phyloP scores from a whole-genome alignment of 1,140 invertebrate species.

The Mamestra configurata region DNA sequence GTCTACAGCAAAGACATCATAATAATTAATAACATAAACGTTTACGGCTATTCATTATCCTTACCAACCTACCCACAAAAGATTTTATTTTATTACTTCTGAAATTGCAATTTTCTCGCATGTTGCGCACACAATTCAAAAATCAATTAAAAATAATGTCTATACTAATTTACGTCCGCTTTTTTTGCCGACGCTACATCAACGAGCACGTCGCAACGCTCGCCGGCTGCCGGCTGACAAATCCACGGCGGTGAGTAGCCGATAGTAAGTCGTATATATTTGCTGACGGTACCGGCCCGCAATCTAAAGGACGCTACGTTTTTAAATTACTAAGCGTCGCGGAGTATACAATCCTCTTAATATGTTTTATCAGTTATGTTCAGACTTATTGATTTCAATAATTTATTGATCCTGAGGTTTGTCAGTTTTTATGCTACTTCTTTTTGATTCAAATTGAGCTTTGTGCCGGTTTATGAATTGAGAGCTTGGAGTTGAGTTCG shows the following conservation, averaged over 20 bases:
- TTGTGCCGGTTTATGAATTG: too few species aligned
- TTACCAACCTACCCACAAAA: too few species aligned
- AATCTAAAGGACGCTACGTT: constrained; percentile 51
- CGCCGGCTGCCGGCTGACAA: constrained; percentile 62
- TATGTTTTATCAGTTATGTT: constrained; percentile 34
- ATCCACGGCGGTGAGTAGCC: constrained; percentile 63
- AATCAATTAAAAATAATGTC: constrained; percentile 16
- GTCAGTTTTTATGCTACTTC: neutral
- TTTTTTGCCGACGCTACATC: constrained; percentile 54
- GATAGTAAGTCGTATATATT: constrained; percentile 63
- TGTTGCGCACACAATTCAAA: neutral
- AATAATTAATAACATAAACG: too few species aligned
- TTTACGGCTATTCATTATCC: too few species aligned
- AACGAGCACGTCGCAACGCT: constrained; percentile 54
- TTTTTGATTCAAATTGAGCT: too few species aligned
- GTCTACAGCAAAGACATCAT: too few species aligned
- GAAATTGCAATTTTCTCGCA: too few species aligned
- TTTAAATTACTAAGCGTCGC: constrained; percentile 52
- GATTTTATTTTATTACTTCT: too few species aligned
- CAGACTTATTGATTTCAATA: neutral
- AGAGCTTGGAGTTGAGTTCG: too few species aligned
- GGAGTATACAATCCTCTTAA: constrained; percentile 37
- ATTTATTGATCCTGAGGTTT: constrained; percentile 12
- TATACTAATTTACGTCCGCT: neutral
- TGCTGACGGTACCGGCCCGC: constrained; percentile 57